These are phyloP conservation scores for Holcopasites calliopsidis DNA, from an alignment of 1,140 invertebrate species.

Conservation along the genomic window DNA sequence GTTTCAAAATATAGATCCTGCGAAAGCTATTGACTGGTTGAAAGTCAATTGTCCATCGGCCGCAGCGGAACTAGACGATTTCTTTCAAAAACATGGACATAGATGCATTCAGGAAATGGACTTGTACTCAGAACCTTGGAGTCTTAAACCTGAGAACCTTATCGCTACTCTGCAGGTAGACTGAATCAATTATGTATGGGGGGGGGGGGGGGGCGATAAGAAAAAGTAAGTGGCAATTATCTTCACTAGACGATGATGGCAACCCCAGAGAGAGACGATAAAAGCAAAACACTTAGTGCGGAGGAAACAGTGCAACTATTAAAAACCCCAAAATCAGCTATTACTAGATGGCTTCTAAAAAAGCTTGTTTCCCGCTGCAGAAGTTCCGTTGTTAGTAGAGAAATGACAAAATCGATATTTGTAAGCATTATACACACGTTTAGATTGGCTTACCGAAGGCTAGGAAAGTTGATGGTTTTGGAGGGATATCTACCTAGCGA, in stretches of 20 bases:
- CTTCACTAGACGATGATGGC: slow-evolving; percentile 3
- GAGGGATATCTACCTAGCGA: slow-evolving; percentile 84
- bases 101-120: slow-evolving; percentile 89
- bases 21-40: slow-evolving; percentile 82
- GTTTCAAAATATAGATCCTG: slow-evolving; percentile 80
- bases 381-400: slow-evolving; percentile 82
- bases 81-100: slow-evolving; percentile 88
- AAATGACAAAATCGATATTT: slow-evolving; percentile 84
- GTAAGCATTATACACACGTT: slow-evolving; percentile 82
- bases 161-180: slow-evolving; percentile 83
- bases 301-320: slow-evolving; percentile 71
- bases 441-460: slow-evolving; percentile 81
- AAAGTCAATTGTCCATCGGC: slow-evolving; percentile 79
- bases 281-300: slow-evolving; percentile 24
- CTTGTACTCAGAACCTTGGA: slow-evolving; percentile 84
- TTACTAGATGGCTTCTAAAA: slow-evolving; percentile 57
- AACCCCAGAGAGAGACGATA: background rate
- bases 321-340: slow-evolving; percentile 78
- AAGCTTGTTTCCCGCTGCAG: slow-evolving; percentile 82
- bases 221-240: background rate
- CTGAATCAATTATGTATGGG: background rate
- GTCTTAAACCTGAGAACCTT: slow-evolving; percentile 82
- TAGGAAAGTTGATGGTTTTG: slow-evolving; percentile 82
- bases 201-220: background rate
- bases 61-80: slow-evolving; percentile 79